phyloP scores from a whole-genome alignment of 2,797 vertebrate species.

The Paramormyrops hopkinsi region DNA sequence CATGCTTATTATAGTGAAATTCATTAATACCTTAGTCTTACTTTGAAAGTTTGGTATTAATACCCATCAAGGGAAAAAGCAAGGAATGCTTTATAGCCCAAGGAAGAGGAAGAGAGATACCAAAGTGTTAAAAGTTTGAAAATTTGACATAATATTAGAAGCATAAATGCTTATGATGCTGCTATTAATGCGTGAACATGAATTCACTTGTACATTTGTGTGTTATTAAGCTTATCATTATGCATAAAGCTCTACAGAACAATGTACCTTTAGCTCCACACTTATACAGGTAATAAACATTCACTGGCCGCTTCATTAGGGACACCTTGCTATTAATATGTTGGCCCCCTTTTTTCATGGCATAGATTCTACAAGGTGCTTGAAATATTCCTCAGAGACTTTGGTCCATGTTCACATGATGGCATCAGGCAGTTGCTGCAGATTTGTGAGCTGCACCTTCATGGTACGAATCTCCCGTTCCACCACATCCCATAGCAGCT shows the following conservation, averaged over 20 bases:
- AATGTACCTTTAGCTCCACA: neutral
- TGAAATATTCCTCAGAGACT: neutral
- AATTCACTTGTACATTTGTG: neutral
- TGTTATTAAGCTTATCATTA: neutral
- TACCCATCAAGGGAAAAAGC: neutral
- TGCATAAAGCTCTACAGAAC: neutral
- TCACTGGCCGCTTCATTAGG: neutral
- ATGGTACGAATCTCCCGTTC: neutral
- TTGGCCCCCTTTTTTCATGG: neutral
- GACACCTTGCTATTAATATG: neutral
- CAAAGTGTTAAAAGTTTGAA: neutral
- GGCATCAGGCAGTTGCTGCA: neutral
- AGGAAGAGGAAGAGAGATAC: neutral
- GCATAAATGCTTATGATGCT: neutral
- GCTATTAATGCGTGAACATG: neutral
- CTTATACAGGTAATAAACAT: neutral
- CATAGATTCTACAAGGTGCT: neutral
- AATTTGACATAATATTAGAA: neutral
- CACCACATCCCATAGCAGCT: neutral
- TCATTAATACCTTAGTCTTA: neutral
- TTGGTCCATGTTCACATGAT: neutral
- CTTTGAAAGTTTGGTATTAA: neutral
- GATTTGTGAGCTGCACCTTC: neutral
- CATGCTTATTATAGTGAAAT: neutral
- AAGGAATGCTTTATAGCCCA: neutral